Percentiles rank a stretch among this genome's conserved stretches.
Conservation (phyloP, 2,888 invertebrate genomes). For the Rosalia funebris region DNA sequence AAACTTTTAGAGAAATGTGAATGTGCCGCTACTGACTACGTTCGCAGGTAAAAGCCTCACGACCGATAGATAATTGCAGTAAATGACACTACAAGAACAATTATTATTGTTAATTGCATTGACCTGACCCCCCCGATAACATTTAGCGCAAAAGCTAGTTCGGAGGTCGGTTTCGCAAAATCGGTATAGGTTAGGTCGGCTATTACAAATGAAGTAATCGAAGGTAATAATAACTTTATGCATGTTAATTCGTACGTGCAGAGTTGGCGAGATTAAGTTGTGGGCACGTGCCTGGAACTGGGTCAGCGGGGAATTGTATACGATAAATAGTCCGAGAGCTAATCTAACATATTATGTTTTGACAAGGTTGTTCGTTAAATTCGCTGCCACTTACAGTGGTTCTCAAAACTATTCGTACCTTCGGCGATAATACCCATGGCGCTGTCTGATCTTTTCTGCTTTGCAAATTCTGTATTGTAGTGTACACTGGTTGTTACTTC, state of each 20-base stretch:
- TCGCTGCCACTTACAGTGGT: not conserved
- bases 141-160: not conserved
- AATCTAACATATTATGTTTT: not conserved
- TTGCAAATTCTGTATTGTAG: too few relatives aligned
- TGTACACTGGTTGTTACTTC: too few relatives aligned
- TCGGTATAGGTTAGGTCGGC: constrained; percentile 12
- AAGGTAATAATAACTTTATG: constrained; percentile 22
- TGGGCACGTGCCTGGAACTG: constrained; percentile 38
- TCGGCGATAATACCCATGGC: too few relatives aligned
- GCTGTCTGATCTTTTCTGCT: too few relatives aligned
- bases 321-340: not conserved
- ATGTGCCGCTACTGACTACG: too few relatives aligned
- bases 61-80: too few relatives aligned
- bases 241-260: constrained; percentile 33
- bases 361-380: not conserved
- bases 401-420: not conserved
- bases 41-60: too few relatives aligned
- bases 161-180: constrained; percentile 2
- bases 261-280: constrained; percentile 29
- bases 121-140: not conserved
- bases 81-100: not conserved
- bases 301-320: constrained; percentile 31
- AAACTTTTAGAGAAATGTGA: too few relatives aligned
- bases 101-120: constrained; percentile 1
- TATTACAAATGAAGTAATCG: constrained; percentile 10